phyloP scores from a whole-genome alignment of 2,113 vertebrate species.

The Hemiprocne comata region DNA sequence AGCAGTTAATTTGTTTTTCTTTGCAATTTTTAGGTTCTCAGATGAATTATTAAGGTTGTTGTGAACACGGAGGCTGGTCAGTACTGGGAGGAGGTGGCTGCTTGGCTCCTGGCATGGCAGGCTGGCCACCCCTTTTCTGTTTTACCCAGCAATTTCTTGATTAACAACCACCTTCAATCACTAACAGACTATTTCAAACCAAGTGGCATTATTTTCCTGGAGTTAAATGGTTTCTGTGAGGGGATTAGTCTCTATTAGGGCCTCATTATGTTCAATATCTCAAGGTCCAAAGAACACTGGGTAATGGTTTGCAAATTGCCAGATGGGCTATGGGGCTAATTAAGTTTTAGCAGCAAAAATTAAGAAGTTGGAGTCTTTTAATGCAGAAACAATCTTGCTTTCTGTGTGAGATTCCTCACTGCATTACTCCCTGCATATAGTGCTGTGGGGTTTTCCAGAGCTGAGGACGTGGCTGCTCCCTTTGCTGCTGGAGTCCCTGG shows the following conservation, averaged over 20 bases:
- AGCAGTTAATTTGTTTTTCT: not conserved
- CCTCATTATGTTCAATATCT: not conserved
- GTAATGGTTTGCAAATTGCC: constrained; percentile 23
- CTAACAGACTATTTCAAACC: not conserved
- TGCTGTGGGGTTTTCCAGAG: not conserved
- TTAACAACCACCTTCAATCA: not conserved
- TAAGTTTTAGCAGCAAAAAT: constrained; percentile 6
- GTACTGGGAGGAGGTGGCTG: not conserved
- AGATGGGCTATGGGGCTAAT: constrained; percentile 44
- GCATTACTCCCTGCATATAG: not conserved
- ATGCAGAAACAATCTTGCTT: not conserved
- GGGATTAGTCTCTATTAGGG: not conserved
- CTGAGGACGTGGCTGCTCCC: not conserved
- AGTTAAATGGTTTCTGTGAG: not conserved
- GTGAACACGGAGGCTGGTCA: not conserved
- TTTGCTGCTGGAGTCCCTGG: not conserved
- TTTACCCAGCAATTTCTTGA: not conserved
- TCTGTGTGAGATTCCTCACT: not conserved
- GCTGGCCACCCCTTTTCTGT: not conserved
- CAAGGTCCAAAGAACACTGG: not conserved
- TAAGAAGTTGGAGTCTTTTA: not conserved
- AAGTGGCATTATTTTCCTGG: not conserved
- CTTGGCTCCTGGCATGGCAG: not conserved
- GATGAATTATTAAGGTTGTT: not conserved
- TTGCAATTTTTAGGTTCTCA: not conserved